Evolutionary conservation across 2,888 invertebrate species (phyloP).

Genomic region (Caenorhabditis sp.): DNA sequence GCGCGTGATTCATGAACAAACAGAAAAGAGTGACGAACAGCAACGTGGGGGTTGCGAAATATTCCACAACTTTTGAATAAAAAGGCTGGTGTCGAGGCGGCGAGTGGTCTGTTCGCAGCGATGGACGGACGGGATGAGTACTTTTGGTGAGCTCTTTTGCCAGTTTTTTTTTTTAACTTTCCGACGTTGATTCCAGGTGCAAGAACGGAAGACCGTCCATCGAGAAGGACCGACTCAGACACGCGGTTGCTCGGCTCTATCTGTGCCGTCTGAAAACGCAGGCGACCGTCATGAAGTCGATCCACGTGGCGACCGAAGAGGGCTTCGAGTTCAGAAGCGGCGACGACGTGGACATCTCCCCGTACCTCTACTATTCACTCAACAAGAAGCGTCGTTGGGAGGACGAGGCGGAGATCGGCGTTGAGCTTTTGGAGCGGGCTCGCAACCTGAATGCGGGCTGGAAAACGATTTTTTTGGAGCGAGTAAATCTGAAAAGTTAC

Average conservation of each 20-base stretch:
- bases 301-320: too few species aligned
- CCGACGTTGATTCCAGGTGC: constrained; percentile 9
- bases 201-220: constrained; percentile 23
- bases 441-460: constrained; percentile 27
- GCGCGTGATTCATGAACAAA: too few species aligned
- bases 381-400: constrained; percentile 45
- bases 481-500: constrained; percentile 33
- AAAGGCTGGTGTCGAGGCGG: constrained; percentile 6
- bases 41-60: constrained; percentile 27
- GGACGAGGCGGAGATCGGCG: constrained; percentile 11
- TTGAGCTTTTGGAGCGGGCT: constrained; percentile 14
- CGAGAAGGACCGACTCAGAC: constrained; percentile 17
- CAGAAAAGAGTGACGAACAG: background rate
- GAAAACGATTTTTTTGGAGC: constrained; percentile 22
- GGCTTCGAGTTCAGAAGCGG: background rate
- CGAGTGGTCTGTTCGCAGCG: background rate
- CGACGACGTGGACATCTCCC: constrained; percentile 3
- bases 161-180: background rate
- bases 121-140: constrained; percentile 23
- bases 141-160: constrained; percentile 29
- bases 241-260: constrained; percentile 20
- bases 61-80: constrained; percentile 30
- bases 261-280: constrained; percentile 28
- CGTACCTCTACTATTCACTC: constrained; percentile 23
- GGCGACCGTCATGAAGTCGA: constrained; percentile 20